These are phyloP conservation scores for Pandemis heparana DNA, from an alignment of 2,888 invertebrate species.

Conservation along the genomic window DNA sequence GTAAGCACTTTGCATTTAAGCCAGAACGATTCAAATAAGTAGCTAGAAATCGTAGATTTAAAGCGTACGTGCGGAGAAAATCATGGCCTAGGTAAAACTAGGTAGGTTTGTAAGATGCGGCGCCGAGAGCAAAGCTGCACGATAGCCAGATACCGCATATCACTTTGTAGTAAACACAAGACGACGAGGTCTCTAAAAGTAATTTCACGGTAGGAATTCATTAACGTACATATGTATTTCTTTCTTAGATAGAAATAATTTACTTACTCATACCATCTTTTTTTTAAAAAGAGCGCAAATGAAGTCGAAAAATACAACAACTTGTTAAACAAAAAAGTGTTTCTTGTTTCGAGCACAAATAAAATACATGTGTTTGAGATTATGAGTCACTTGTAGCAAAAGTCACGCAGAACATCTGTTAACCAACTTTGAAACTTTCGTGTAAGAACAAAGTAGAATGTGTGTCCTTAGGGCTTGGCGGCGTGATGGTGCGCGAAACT, in stretches of 20 bases:
- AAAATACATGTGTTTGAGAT: conserved; percentile 59
- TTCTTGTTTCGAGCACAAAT: conserved; percentile 33
- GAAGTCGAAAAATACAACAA: not conserved
- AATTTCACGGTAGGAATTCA: too few relatives aligned
- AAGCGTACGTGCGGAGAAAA: not conserved
- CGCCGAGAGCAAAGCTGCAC: too few relatives aligned
- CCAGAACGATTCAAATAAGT: not conserved
- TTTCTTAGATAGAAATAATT: too few relatives aligned
- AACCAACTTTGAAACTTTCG: conserved; percentile 76
- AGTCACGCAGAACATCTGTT: conserved; percentile 78
- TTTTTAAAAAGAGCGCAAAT: not conserved
- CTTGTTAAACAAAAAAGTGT: conserved; percentile 2
- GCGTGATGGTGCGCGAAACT: conserved; percentile 58
- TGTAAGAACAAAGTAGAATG: conserved; percentile 74
- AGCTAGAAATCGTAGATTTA: conserved; percentile 14
- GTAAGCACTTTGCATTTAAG: too few relatives aligned
- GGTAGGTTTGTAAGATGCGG: too few relatives aligned
- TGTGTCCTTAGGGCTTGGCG: conserved; percentile 69
- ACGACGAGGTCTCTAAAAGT: too few relatives aligned
- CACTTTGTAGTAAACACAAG: too few relatives aligned
- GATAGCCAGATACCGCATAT: too few relatives aligned
- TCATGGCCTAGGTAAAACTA: too few relatives aligned
- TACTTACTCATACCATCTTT: not conserved
- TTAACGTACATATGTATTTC: too few relatives aligned
- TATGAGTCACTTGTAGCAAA: conserved; percentile 63